Evolutionary conservation across 2,888 invertebrate genomes (phyloP), one percentile per base, ranked within the genome.

Genomic region (Idaea aversata): DNA sequence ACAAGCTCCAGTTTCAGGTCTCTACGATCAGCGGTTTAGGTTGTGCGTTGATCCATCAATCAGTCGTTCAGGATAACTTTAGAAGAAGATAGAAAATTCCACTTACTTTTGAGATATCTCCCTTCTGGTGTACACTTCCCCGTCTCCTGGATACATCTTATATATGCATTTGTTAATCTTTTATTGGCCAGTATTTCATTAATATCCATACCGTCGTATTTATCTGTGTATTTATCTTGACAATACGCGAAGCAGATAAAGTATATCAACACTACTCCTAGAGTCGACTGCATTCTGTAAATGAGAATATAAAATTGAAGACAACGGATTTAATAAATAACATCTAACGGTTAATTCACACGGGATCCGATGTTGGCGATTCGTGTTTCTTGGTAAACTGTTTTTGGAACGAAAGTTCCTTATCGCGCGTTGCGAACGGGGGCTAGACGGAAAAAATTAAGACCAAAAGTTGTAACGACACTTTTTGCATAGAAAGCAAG

Each of bases 101-200:
- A 90, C 94, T 93, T 83, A 96, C 96, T 92, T 91, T 95, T 96
- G 0, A 97, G 88, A 81, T 96, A 95, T 75, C 92, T 94, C 34
- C 95, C 96, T 77, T 96, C 96, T 15, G 96, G 92, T 0, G 96
- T 96, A 80, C 97, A 97, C 47, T 84, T 84, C 5, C 95, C 95
- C 63, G 90, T 87, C 0, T 94, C 94, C 71, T 96, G 87, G 67
- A 96, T 84, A 75, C 97, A 97, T 71, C 95, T 95, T 66, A 96
- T 90, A 79, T 97, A 96, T 58, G 95, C 95, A 61, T 93, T 91
- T 5, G 96, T 86, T 62, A 97, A 85, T 61, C 96, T 92, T 67
- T 95, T 95, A 84, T 95, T 97, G 5, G 79, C 81, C 59, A 97
- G 83, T 66, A 97, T 94, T 72, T 95, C 94, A 71, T 97, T 96